Base-by-base conservation (phyloP, 2,888 invertebrate species). In the Limnephilus auricula region DNA sequence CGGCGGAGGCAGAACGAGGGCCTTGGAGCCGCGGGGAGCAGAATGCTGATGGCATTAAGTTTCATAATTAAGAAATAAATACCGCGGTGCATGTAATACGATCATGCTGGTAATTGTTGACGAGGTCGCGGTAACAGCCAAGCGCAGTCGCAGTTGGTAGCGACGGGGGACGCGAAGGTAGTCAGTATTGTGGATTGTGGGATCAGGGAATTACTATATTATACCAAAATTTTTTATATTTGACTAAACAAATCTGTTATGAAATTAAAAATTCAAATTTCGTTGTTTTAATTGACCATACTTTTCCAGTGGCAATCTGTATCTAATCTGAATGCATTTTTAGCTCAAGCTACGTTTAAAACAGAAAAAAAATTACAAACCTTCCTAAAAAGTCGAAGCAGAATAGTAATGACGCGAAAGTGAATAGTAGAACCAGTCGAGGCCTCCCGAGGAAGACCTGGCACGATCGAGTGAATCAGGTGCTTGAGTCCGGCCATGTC, bases 21-120 rank as follows among this genome's bases (percentile, higher is more conserved):
- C 32, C 25, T 34, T 34, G 18, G 37, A 82, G n/a, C 65, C 65
- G 65, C 25, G 25, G 65, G 25, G 25, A n/a, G 65, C 65, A 65
- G 65, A 65, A 65, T 65, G 18, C 82, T 82, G 82, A 82, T 13
- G 85, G 40, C 85, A 45, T 85, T 85, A 30, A 30, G 40, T 85
- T 85, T 85, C 40, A 85, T 85, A 85, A 85, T 40, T 37, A 85
- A 84, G 84, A 37, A 84, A 37, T 84, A 84, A 84, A 84, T 37
- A 84, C 84, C 25, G 84, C 84, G 84, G 84, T 37, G 85, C 85
- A 40, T 40, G 85, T 40, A 85, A 85, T 40, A n/a, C 85, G 85
- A 85, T 40, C 85, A 85, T 40, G 85, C 45, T 85, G 85, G 40
- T 85, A 40, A 85, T 85, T 40, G 85, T 45, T 40, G 85, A 30